Evolutionary conservation across 92 coral and sea anemone species (phyloP).

Genomic region (Ricordea florida): DNA sequence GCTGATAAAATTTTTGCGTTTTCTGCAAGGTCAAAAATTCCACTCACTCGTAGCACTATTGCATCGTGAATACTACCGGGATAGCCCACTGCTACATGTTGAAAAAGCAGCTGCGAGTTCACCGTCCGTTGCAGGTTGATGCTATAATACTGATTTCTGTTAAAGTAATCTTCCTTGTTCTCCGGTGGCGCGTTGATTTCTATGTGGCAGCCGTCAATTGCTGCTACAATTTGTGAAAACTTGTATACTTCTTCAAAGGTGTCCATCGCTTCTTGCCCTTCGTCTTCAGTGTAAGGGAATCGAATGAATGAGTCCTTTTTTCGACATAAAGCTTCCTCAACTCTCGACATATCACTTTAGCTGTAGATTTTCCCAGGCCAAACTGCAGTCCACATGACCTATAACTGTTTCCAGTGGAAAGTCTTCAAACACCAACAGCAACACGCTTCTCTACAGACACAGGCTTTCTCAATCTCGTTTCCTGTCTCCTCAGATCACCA

Average conservation of each 20-base stretch:
- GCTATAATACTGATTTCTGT: slow-evolving; percentile 61
- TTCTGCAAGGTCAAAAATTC: slow-evolving; percentile 39
- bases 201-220: slow-evolving; percentile 66
- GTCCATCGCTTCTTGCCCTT: slow-evolving; percentile 59
- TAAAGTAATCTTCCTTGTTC: slow-evolving; percentile 54
- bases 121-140: slow-evolving; percentile 54
- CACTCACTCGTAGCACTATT: slow-evolving; percentile 34
- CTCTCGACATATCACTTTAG: slow-evolving; percentile 45
- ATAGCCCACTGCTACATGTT: slow-evolving; percentile 36
- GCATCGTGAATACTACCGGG: slow-evolving; percentile 58
- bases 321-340: slow-evolving; percentile 29
- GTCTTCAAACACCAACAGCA: slow-evolving; percentile 46
- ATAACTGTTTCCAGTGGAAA: slow-evolving; percentile 40
- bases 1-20: slow-evolving; percentile 35
- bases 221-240: slow-evolving; percentile 56
- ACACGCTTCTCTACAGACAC: slow-evolving; percentile 40
- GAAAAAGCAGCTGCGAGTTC: slow-evolving; percentile 14
- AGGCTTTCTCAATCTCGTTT: slow-evolving; percentile 34
- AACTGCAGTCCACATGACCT: slow-evolving; percentile 52
- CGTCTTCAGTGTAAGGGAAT: slow-evolving; percentile 60
- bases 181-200: slow-evolving; percentile 60
- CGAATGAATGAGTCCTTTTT: slow-evolving; percentile 17
- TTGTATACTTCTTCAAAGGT: slow-evolving; percentile 52
- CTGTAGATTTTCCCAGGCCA: slow-evolving; percentile 54
- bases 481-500: slow-evolving; percentile 32